A percentile compares a stretch with the other conserved stretches of the same genome.
phyloP scores from a whole-genome alignment of 2,113 vertebrate genomes.

The Galemys pyrenaicus region DNA sequence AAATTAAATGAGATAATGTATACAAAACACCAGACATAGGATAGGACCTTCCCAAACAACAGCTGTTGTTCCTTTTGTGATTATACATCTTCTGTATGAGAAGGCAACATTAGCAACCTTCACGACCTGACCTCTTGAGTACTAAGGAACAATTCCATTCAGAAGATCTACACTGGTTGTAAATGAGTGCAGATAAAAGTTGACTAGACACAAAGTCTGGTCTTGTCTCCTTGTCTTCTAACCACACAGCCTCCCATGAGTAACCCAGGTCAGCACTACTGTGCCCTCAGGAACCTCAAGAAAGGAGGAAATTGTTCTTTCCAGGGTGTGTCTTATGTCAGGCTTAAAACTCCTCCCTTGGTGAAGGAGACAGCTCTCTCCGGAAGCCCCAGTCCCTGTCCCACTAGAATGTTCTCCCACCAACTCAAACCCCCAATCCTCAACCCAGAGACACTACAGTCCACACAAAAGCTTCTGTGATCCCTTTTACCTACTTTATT shows the following conservation, averaged over 20 bases:
- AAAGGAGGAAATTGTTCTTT: not conserved
- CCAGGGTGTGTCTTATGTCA: not conserved
- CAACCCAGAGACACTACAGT: no score
- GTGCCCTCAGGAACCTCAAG: not conserved
- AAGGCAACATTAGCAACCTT: not conserved
- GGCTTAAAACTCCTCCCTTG: not conserved
- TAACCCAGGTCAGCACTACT: no score
- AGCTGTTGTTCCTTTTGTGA: not conserved
- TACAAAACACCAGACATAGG: not conserved
- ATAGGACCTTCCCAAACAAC: not conserved
- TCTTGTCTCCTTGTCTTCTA: not conserved
- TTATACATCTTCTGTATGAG: not conserved
- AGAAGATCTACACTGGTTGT: not conserved
- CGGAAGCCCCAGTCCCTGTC: not conserved
- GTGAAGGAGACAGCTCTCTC: not conserved
- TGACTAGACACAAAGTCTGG: not conserved
- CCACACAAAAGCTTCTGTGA: not conserved
- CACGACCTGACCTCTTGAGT: not conserved
- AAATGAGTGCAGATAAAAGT: not conserved
- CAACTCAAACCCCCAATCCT: not conserved
- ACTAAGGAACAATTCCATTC: not conserved
- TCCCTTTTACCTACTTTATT: not conserved
- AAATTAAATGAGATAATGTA: slow-evolving; percentile 6
- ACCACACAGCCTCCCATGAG: not conserved
- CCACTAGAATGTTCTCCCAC: not conserved